Evolutionary conservation across 2,113 vertebrate species (phyloP).

Genomic region (Suricata suricatta): DNA sequence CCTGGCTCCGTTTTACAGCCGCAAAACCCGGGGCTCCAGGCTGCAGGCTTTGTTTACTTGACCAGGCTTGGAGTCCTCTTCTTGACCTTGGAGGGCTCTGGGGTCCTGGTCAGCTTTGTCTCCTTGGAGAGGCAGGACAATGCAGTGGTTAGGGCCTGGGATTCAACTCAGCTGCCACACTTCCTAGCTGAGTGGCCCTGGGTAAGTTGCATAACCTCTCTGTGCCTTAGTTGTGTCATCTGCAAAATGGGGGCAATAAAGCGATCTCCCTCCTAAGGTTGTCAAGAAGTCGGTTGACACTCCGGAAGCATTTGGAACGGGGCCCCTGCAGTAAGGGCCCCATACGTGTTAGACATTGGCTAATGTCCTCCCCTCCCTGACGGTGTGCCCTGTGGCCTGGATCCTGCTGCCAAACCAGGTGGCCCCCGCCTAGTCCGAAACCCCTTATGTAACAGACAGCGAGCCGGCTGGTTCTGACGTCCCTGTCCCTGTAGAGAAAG

Average conservation of each 20-base stretch:
- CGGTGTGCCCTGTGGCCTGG: neutral
- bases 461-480: neutral
- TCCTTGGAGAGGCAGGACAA: neutral
- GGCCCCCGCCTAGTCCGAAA: too few relatives aligned
- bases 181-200: neutral
- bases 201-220: neutral
- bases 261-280: neutral
- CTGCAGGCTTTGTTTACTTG: neutral
- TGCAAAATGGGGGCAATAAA: neutral
- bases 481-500: neutral
- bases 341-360: neutral
- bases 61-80: neutral
- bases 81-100: neutral
- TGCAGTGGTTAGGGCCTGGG: neutral
- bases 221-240: neutral
- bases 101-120: neutral
- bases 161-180: neutral
- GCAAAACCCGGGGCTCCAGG: too few relatives aligned
- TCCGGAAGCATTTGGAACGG: neutral
- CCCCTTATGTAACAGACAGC: neutral
- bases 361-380: neutral
- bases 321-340: neutral
- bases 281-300: neutral
- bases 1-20: neutral
- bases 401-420: neutral